Evolutionary conservation across 2,797 vertebrate genomes (phyloP).

Genomic region (Molossus molossus): DNA sequence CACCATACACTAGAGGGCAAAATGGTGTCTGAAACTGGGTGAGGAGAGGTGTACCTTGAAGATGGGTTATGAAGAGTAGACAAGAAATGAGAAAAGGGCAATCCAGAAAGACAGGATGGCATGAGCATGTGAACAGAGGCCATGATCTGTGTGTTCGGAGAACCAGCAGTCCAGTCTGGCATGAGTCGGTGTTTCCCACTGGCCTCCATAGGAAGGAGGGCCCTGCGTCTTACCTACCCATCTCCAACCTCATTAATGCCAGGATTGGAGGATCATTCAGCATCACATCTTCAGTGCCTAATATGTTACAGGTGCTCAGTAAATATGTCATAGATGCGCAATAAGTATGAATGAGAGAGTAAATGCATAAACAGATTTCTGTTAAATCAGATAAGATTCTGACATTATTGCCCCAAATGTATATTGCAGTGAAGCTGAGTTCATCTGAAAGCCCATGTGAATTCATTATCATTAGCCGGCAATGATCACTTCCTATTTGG

Average conservation of each 20-base stretch:
- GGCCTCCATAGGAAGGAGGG: neutral
- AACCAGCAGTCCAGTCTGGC: too few relatives aligned
- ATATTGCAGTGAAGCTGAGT: neutral
- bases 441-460: slow-evolving; percentile 42
- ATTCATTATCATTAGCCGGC: neutral
- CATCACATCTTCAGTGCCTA: neutral
- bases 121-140: neutral
- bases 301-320: neutral
- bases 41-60: neutral
- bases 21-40: neutral
- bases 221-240: neutral
- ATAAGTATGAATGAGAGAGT: neutral
- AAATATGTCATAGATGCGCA: neutral
- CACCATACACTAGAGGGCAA: neutral
- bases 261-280: neutral
- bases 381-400: slow-evolving; percentile 63
- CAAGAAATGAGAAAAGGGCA: neutral
- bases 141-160: neutral
- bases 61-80: neutral
- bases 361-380: slow-evolving; percentile 54
- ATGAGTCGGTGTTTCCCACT: neutral
- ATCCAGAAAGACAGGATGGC: neutral
- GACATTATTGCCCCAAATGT: slow-evolving; percentile 53
- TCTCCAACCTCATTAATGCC: neutral
- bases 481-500: neutral